These are phyloP conservation scores for Aulostomus chinensis DNA, from an alignment of 2,797 vertebrate genomes.

Conservation along the genomic window DNA sequence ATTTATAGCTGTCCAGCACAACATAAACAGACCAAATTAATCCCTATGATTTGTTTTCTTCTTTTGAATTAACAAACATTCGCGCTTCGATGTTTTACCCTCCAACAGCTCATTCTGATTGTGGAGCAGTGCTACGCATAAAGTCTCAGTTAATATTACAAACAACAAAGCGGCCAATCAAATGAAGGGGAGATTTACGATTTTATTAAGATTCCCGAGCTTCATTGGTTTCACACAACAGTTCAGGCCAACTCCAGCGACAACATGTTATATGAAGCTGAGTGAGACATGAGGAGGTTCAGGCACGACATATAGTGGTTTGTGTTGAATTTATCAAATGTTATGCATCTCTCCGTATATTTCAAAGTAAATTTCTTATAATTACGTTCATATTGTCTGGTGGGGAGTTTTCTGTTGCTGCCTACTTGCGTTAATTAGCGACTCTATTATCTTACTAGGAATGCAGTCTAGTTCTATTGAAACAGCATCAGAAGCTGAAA, in stretches of 20 bases:
- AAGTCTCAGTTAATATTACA: no score
- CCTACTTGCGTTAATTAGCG: slow-evolving; percentile 19
- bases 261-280: slow-evolving; percentile 27
- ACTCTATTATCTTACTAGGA: slow-evolving; percentile 22
- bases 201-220: slow-evolving; percentile 12
- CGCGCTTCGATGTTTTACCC: no score
- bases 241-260: slow-evolving; percentile 31
- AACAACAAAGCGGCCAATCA: not conserved
- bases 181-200: slow-evolving; percentile 10
- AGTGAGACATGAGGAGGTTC: slow-evolving; percentile 25
- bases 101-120: no score
- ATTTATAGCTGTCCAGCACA: not conserved
- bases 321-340: slow-evolving; percentile 36
- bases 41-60: no score
- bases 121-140: no score
- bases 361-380: no score
- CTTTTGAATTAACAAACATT: no score
- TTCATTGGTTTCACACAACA: slow-evolving; percentile 17
- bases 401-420: no score
- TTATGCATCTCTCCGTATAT: no score
- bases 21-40: no score
- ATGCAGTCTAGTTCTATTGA: not conserved
- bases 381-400: not conserved
- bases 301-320: slow-evolving; percentile 47
- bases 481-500: slow-evolving; percentile 11